Evolutionary conservation across 2,113 vertebrate genomes (phyloP), one percentile per base, ranked within the genome.

Genomic region (Heptranchias perlo): DNA sequence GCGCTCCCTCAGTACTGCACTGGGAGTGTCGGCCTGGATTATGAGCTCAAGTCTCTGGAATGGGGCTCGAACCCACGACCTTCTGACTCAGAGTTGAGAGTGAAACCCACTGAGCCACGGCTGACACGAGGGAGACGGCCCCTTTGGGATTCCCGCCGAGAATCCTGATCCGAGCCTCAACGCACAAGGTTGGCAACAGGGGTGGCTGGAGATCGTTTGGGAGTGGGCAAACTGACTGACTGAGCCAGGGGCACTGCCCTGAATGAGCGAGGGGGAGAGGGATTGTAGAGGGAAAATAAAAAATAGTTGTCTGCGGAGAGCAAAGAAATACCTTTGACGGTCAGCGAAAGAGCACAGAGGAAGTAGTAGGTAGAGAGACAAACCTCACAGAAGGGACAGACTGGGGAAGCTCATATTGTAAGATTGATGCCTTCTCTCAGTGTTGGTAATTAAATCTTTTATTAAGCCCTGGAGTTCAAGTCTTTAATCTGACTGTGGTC

Each of bases 401-500:
- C n/a, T 44, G 21, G 78, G 31, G 25, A 93, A 62, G 58, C 89
- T 39, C 35, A 62, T 18, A 39, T n/a, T 93, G 18, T 6, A 3
- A 44, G 35, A 93, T 23, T 93, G 58, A 93, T 93, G 16, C 18
- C 35, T 62, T 64, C 23, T 64, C 39, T 61, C 89, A 23, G 0
- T 93, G n/a, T 62, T 39, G 35, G 21, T 62, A 93, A 93, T 93
- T 93, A 93, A 93, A 93, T 61, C 28, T 35, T 61, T 61, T 92
- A 58, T 92, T 61, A 92, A 92, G 16, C 89, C 58, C 89, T 93
- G 89, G 89, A 62, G 89, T 93, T 93, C 18, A 44, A 62, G n/a
- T 93, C 35, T 62, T 93, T 93, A 61, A 62, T 62, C 89, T 62
- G 89, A 39, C 16, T 93, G 16, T 18, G 23, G 58, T 39, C 8